Evolutionary conservation across 2,797 vertebrate species (phyloP), one percentile per base, ranked within the genome.

Genomic region (Eospalax fontanierii): DNA sequence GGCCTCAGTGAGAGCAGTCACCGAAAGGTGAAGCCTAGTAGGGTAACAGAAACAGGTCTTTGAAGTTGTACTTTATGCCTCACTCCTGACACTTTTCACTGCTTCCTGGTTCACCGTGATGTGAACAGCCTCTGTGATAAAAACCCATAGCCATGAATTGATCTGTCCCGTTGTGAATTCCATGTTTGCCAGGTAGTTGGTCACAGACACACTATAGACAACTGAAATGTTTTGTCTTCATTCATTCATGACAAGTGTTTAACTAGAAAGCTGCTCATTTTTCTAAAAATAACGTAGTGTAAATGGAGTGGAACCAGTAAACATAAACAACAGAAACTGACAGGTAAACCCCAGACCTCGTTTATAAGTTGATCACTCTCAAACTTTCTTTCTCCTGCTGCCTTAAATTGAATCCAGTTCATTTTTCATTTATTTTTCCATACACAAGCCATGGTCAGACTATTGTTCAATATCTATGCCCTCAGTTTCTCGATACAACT

Each of bases 351-450:
- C 3, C 12, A 28, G 19, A 26, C 8, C 8, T 75, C 5, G 0
- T 61, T 68, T 70, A 4, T 18, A 38, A 75, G 28, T 30, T 50
- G 3, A 4, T 61, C n/a, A 33, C 50, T 71, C 10, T 40, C 24
- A 92, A 76, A 28, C 7, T 74, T 89, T 71, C 33, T 21, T 18
- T 15, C n/a, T 30, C 15, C n/a, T 16, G 71, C 30, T 26, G 15
- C 21, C 19, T 40, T 50, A 22, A 21, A 84, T 65, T 90, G 57
- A 57, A 40, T 26, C 12, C 10, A 82, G 35, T 24, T 86, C 3
- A 28, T n/a, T 87, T 95, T 87, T 50, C 4, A 66, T 59, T 92
- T 38, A 35, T 80, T 82, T 94, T 78, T 79, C 82, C 71, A 76
- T 81, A 30, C 0, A 19, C n/a, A 35, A 65, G 15, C 38, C 18